Base-by-base conservation (phyloP, 2,888 invertebrate genomes). In the Prionchulus punctatus region DNA sequence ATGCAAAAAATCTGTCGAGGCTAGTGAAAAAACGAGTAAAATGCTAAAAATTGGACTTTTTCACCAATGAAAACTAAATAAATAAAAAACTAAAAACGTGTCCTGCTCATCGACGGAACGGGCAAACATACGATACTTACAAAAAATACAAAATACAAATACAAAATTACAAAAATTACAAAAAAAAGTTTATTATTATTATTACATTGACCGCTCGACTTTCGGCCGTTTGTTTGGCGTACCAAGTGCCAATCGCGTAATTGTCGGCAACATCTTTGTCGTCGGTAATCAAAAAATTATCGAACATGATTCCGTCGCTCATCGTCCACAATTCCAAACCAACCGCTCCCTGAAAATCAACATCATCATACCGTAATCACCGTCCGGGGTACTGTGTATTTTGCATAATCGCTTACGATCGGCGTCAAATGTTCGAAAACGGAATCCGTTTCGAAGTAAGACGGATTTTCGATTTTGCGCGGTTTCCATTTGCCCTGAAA, bases 261-360 rank as follows among this genome's bases (percentile, higher is more conserved):
- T 81, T 78, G 27, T 81, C 79, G 0, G 91, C 89, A 0, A 83
- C 79, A 1, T 73, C 75, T 57, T 80, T 75, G 66, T 86, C 83
- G 71, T 94, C 89, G 0, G 92, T 85, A 58, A 98, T 79, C 59
- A 98, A 77, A 56, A 98, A 78, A 75, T 96, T 96, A 76, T 98
- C 98, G 75, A 98, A 98, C 57, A 90, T 76, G 64, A 98, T 86
- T 66, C 82, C 80, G 60, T 86, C 84, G 0, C 90, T 88, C 90
- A 98, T 96, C 2, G 96, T 91, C 98, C 98, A 98, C 61, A 98
- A 76, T 73, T 98, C 98, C 71, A 98, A 82, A 23, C 96, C 98
- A 56, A 49, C 28, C 23, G 50, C 50, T 28, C 28, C 50, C 28
- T 28, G 7, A 28, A n/a, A 28, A 49, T 49, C 4, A 26, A 7